Percentiles rank a stretch among this genome's conserved stretches.
phyloP scores from a whole-genome alignment of 2,888 invertebrate species.

The Euclidia mi region DNA sequence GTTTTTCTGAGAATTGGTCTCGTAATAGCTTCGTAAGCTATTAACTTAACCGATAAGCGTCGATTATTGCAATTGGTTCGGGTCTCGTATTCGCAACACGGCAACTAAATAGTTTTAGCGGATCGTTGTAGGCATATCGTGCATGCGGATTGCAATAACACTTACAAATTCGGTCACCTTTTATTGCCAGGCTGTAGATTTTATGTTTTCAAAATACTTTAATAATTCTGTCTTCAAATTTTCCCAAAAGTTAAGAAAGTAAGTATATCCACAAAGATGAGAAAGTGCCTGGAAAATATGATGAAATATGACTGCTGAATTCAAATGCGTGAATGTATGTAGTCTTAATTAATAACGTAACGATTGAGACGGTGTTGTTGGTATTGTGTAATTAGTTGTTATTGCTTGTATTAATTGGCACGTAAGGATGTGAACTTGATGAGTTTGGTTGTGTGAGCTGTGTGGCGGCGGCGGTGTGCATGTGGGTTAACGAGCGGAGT shows the following conservation, averaged over 20 bases:
- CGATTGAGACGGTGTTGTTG: constrained; percentile 2
- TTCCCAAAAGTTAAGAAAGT: too few species aligned
- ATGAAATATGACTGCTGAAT: too few species aligned
- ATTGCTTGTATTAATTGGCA: constrained; percentile 31
- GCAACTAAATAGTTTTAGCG: constrained; percentile 39
- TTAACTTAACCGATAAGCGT: constrained; percentile 65
- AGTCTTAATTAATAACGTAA: constrained; percentile 1
- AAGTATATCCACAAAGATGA: too few species aligned
- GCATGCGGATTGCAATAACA: constrained; percentile 25
- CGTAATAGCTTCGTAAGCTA: constrained; percentile 60
- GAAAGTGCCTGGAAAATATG: too few species aligned
- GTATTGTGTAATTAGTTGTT: constrained; percentile 34
- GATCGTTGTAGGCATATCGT: constrained; percentile 31
- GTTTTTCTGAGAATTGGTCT: constrained; percentile 64
- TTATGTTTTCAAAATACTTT: constrained; percentile 8
- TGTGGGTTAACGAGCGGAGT: constrained; percentile 85
- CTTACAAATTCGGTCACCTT: constrained; percentile 18
- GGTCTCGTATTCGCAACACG: constrained; percentile 48
- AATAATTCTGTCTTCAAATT: background rate
- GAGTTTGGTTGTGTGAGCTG: constrained; percentile 52
- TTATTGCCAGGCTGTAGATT: constrained; percentile 4
- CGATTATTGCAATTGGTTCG: constrained; percentile 63
- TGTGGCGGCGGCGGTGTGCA: constrained; percentile 56
- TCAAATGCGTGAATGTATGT: background rate
- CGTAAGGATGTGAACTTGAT: constrained; percentile 66